These are phyloP conservation scores for Mimumesa dahlbomi DNA, from an alignment of 2,888 invertebrate species.

Conservation along the genomic window DNA sequence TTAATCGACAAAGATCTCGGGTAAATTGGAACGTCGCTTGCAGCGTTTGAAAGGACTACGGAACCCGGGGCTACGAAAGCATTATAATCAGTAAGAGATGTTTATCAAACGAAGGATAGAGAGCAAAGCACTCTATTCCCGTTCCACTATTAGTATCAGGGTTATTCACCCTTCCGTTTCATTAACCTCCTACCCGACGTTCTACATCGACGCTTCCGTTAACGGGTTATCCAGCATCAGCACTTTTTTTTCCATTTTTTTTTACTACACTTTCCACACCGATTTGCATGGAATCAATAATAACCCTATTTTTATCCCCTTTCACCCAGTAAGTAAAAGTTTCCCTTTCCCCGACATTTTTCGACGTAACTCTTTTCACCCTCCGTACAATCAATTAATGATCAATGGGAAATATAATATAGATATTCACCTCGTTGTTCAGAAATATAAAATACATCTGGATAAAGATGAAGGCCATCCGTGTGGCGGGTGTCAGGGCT, in stretches of 20 bases:
- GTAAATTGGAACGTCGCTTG: too few relatives aligned
- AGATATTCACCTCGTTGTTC: conserved; percentile 92
- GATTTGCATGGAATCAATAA: conserved; percentile 37
- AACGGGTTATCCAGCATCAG: conserved; percentile 34
- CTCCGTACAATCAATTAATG: not conserved
- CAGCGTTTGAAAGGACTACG: too few relatives aligned
- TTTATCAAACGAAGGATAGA: conserved; percentile 26
- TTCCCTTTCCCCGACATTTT: not conserved
- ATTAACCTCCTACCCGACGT: conserved; percentile 61
- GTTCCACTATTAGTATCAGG: conserved; percentile 59
- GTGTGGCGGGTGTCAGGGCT: conserved; percentile 93
- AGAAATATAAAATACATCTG: conserved; percentile 99
- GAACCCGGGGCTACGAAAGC: conserved; percentile 17
- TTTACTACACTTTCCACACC: conserved; percentile 26
- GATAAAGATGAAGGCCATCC: conserved; percentile 97
- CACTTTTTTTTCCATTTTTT: conserved; percentile 34
- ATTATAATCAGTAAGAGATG: conserved; percentile 20
- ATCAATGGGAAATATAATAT: too few relatives aligned
- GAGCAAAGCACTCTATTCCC: conserved; percentile 40
- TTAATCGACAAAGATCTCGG: too few relatives aligned
- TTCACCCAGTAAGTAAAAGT: conserved; percentile 21
- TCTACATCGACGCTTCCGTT: conserved; percentile 58
- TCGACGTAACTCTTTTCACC: not conserved
- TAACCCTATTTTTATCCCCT: conserved; percentile 40
- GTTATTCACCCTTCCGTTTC: conserved; percentile 72